These are phyloP conservation scores for Eledone cirrhosa DNA, from an alignment of 2,888 invertebrate genomes.

Conservation along the genomic window DNA sequence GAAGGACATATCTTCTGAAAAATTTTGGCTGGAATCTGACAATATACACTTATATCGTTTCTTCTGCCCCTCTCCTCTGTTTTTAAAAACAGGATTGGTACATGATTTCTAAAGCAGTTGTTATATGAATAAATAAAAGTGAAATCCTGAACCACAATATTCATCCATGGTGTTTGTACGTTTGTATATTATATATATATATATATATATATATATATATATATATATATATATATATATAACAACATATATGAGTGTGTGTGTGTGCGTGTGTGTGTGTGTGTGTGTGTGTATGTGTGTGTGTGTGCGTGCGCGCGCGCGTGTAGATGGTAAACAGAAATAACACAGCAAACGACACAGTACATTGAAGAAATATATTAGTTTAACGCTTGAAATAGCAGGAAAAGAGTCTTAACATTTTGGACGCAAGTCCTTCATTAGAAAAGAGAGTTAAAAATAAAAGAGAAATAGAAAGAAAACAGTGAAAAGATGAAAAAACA, in stretches of 20 bases:
- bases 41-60: too few species aligned
- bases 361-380: too few species aligned
- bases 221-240: background rate
- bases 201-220: background rate
- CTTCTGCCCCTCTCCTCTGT: too few species aligned
- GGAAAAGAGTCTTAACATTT: too few species aligned
- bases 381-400: too few species aligned
- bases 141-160: too few species aligned
- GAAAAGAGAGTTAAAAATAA: background rate
- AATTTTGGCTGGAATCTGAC: too few species aligned
- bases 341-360: background rate
- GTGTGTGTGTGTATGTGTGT: background rate
- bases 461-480: background rate
- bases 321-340: background rate
- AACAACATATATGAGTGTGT: background rate
- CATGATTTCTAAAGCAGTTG: too few species aligned
- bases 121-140: too few species aligned
- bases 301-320: background rate
- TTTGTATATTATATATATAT: background rate
- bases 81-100: too few species aligned
- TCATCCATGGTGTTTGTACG: background rate
- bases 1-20: too few species aligned
- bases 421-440: too few species aligned
- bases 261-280: background rate
- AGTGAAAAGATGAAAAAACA: background rate